These are phyloP conservation scores for Mirza zaza DNA, from an alignment of 2,113 vertebrate genomes.

Conservation along the genomic window DNA sequence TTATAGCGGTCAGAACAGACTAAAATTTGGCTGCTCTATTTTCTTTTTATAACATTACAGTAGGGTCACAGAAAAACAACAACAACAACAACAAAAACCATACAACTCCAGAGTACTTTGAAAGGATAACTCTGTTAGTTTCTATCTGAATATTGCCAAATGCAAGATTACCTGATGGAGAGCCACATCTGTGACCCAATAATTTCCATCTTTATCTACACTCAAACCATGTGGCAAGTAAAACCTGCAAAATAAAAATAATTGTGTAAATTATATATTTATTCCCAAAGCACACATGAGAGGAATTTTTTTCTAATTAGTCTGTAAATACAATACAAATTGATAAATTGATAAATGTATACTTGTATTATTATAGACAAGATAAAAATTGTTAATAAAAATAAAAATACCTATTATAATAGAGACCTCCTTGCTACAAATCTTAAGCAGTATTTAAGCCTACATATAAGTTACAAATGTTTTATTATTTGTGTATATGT, in stretches of 20 bases:
- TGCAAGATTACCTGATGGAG: slow-evolving; percentile 93
- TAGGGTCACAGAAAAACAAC: background rate
- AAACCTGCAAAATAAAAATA: slow-evolving; percentile 87
- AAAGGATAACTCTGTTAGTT: background rate
- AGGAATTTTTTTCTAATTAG: background rate
- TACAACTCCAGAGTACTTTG: background rate
- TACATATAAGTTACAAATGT: background rate
- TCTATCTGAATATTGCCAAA: background rate
- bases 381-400: background rate
- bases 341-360: background rate
- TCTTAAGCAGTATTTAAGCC: background rate
- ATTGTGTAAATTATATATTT: background rate
- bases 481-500: too few relatives aligned
- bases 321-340: background rate
- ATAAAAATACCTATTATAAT: background rate
- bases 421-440: background rate
- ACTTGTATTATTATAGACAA: background rate
- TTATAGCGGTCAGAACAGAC: background rate
- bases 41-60: background rate
- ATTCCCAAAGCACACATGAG: background rate
- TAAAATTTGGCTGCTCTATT: background rate
- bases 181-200: slow-evolving; percentile 98
- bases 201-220: slow-evolving; percentile 91
- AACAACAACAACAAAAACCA: background rate
- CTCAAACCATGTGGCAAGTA: slow-evolving; percentile 97